A percentile compares a stretch with the other conserved stretches of the same genome.
Evolutionary conservation across 2,888 invertebrate genomes (phyloP).

Genomic region (Ectobius pallidus): DNA sequence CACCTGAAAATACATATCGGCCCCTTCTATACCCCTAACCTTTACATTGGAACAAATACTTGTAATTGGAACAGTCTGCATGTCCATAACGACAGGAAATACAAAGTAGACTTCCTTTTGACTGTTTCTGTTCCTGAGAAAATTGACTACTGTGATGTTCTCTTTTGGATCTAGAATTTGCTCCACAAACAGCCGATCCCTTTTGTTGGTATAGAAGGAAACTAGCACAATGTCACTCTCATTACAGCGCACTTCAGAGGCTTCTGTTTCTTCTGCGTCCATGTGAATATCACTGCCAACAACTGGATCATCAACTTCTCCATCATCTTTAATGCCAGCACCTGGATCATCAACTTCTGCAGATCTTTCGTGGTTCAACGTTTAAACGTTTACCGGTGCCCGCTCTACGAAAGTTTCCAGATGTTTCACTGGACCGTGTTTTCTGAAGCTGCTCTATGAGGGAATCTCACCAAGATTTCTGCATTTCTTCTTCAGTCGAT

Average conservation of each 20-base stretch:
- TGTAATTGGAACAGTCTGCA: background rate
- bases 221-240: background rate
- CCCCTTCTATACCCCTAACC: background rate
- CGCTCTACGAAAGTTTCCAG: background rate
- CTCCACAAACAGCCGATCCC: background rate
- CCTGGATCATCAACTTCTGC: no score
- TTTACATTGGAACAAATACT: background rate
- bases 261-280: background rate
- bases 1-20: background rate
- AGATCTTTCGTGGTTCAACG: background rate
- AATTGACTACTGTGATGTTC: background rate
- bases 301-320: background rate
- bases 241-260: background rate
- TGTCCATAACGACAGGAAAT: background rate
- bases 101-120: background rate
- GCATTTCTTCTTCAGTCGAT: background rate
- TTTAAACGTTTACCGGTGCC: background rate
- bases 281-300: background rate
- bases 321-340: no score
- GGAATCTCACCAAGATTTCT: background rate
- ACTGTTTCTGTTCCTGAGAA: background rate
- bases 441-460: background rate
- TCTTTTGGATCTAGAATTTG: background rate
- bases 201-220: background rate
- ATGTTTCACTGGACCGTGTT: background rate